These are phyloP conservation scores for Drosophila orosa DNA, from an alignment of 1,140 invertebrate genomes.

Conservation along the genomic window DNA sequence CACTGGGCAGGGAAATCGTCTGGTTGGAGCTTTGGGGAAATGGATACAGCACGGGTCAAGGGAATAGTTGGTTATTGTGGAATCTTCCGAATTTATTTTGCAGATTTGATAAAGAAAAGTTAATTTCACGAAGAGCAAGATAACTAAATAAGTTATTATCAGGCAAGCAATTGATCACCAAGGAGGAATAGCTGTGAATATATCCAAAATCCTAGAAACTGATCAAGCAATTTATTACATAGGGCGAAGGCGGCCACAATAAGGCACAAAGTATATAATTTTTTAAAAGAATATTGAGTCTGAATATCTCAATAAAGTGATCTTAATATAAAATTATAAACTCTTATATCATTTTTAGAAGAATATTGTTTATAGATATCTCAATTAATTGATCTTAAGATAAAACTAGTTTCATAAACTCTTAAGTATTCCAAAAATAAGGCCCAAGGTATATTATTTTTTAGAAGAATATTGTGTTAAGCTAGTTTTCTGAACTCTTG, in stretches of 20 bases:
- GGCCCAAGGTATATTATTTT: no score
- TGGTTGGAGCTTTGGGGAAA: constrained; percentile 32
- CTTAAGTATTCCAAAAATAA: neutral
- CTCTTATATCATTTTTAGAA: no score
- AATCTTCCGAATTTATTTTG: no score
- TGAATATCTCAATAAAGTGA: neutral
- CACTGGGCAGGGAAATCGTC: constrained; percentile 46
- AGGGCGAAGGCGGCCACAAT: neutral
- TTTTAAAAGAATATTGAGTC: neutral
- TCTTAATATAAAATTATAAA: no score
- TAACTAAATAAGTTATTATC: no score
- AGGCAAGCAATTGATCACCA: no score
- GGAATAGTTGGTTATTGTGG: neutral
- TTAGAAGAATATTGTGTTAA: neutral
- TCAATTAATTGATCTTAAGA: neutral
- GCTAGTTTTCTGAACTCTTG: neutral
- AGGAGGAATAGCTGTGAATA: neutral
- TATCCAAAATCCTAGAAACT: neutral
- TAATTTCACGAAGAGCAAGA: no score
- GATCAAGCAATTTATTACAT: neutral
- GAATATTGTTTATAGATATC: neutral
- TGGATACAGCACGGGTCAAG: constrained; percentile 44
- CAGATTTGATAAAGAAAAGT: no score
- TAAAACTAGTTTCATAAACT: neutral
- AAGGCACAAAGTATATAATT: neutral